Evolutionary conservation across 1,140 invertebrate species (phyloP).

Genomic region (Achroia grisella): DNA sequence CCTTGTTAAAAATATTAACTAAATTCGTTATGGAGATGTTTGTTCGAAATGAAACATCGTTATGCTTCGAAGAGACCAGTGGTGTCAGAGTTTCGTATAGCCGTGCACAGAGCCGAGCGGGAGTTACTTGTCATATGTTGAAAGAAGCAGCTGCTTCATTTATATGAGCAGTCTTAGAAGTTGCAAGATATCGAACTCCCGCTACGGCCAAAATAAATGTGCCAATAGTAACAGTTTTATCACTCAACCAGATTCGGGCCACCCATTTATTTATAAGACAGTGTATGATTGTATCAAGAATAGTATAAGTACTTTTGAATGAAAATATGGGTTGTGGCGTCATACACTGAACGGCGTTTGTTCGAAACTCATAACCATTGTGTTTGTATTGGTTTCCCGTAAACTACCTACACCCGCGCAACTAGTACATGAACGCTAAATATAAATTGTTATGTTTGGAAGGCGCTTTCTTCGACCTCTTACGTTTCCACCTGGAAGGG

Average conservation of each 20-base stretch:
- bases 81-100: conserved; percentile 66
- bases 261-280: conserved; percentile 45
- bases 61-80: conserved; percentile 36
- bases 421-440: conserved; percentile 70
- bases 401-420: conserved; percentile 29
- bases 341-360: conserved; percentile 62
- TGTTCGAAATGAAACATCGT: conserved; percentile 46
- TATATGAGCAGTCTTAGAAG: too few species aligned
- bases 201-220: conserved; percentile 42
- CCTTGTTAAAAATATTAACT: conserved; percentile 34
- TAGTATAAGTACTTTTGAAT: conserved; percentile 6
- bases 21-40: conserved; percentile 45
- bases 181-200: conserved; percentile 13
- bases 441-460: conserved; percentile 64
- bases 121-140: conserved; percentile 9
- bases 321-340: conserved; percentile 45
- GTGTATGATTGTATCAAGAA: conserved; percentile 33
- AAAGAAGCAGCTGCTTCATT: not conserved
- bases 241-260: conserved; percentile 66
- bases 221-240: conserved; percentile 49
- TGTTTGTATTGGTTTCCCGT: conserved; percentile 6
- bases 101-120: conserved; percentile 42
- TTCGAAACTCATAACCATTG: conserved; percentile 65
- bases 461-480: conserved; percentile 28
- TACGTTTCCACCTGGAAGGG: conserved; percentile 37